These are phyloP conservation scores for Rotaria macrura DNA, from an alignment of 2,888 invertebrate species.

Conservation along the genomic window DNA sequence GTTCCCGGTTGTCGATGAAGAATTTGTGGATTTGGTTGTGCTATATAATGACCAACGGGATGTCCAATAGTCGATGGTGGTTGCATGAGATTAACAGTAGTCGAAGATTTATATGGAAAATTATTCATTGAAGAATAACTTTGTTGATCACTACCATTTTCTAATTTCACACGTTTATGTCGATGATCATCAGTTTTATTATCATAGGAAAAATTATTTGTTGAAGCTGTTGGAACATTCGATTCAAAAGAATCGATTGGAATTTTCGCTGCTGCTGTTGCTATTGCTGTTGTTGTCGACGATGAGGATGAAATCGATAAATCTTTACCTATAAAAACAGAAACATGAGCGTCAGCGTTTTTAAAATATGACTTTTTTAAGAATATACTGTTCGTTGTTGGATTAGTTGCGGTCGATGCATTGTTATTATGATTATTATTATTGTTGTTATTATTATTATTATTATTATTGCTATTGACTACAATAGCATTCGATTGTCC, in stretches of 20 bases:
- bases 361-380: neutral
- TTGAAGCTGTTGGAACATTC: neutral
- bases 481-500: constrained; percentile 37
- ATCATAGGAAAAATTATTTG: neutral
- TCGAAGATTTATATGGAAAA: neutral
- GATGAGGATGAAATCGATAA: neutral
- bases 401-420: neutral
- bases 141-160: neutral
- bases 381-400: neutral
- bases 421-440: neutral
- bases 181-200: neutral
- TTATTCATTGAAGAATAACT: neutral
- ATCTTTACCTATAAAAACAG: neutral
- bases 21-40: neutral
- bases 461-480: neutral
- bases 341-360: neutral
- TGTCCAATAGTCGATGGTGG: neutral
- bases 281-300: too few species aligned
- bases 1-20: neutral
- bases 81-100: neutral
- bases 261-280: neutral
- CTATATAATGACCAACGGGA: neutral
- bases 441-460: neutral
- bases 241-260: neutral
- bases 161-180: neutral